Conservation (phyloP, 2,888 invertebrate species). For the Eupithecia pulchellata region DNA sequence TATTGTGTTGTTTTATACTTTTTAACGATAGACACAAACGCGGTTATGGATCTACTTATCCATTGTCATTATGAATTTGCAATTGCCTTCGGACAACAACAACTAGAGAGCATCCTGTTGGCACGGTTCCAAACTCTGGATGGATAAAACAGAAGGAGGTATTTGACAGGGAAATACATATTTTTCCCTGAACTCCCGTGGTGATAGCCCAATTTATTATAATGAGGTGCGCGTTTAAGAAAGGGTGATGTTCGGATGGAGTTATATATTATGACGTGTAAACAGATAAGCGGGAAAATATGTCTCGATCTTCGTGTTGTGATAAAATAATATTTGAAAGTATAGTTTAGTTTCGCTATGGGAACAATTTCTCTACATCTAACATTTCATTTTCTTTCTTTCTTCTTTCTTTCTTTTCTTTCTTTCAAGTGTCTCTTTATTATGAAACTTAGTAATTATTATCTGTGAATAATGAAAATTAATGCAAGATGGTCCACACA, state of each 20-base stretch:
- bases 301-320: neutral
- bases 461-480: too few species aligned
- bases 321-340: neutral
- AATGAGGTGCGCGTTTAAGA: constrained; percentile 23
- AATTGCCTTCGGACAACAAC: constrained; percentile 44
- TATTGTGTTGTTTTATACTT: neutral
- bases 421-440: too few species aligned
- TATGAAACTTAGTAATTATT: too few species aligned
- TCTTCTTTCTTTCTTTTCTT: too few species aligned
- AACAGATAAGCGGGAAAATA: constrained; percentile 12
- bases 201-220: constrained; percentile 21
- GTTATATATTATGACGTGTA: constrained; percentile 9
- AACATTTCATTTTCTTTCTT: too few species aligned
- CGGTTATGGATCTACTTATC: neutral
- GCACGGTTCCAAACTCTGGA: constrained; percentile 61
- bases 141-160: constrained; percentile 43
- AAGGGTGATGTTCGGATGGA: constrained; percentile 15
- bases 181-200: constrained; percentile 21
- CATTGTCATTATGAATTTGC: constrained; percentile 10
- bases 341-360: neutral
- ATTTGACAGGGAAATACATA: constrained; percentile 31
- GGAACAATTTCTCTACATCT: too few species aligned
- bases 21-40: neutral
- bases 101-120: constrained; percentile 69
- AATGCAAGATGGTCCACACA: too few species aligned